These are phyloP conservation scores for Drosophila melanocephala DNA, from an alignment of 2,888 invertebrate species.

Conservation along the genomic window DNA sequence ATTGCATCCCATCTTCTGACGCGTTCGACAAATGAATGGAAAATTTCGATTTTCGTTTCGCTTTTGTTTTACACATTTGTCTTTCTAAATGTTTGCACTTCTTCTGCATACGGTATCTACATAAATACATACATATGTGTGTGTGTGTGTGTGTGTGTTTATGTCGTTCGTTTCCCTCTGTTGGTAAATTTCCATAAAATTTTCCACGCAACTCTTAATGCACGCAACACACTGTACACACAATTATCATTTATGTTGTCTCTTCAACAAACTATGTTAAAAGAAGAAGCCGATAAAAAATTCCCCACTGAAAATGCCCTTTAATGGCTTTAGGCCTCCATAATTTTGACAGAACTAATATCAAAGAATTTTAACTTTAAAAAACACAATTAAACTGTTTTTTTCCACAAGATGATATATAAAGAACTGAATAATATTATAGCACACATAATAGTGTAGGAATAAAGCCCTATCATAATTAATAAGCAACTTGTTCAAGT, in stretches of 20 bases:
- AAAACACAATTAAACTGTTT: neutral
- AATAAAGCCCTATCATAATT: constrained; percentile 4
- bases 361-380: neutral
- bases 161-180: constrained; percentile 14
- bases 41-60: constrained; percentile 68
- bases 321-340: neutral
- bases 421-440: neutral
- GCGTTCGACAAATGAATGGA: constrained; percentile 63
- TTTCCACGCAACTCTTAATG: constrained; percentile 54
- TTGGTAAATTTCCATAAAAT: constrained; percentile 73
- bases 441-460: neutral
- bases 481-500: neutral
- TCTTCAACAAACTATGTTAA: neutral
- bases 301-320: neutral
- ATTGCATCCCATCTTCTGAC: constrained; percentile 42
- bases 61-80: constrained; percentile 41
- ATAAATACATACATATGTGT: neutral
- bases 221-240: constrained; percentile 14
- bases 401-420: neutral
- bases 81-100: constrained; percentile 62
- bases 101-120: constrained; percentile 21
- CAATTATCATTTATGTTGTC: neutral
- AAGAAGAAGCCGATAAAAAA: neutral
- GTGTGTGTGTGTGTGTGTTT: constrained; percentile 6
- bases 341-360: neutral